Percentiles rank a stretch among this genome's conserved stretches.
Conservation (phyloP, 2,113 vertebrate species). For the Camelus bactrianus region DNA sequence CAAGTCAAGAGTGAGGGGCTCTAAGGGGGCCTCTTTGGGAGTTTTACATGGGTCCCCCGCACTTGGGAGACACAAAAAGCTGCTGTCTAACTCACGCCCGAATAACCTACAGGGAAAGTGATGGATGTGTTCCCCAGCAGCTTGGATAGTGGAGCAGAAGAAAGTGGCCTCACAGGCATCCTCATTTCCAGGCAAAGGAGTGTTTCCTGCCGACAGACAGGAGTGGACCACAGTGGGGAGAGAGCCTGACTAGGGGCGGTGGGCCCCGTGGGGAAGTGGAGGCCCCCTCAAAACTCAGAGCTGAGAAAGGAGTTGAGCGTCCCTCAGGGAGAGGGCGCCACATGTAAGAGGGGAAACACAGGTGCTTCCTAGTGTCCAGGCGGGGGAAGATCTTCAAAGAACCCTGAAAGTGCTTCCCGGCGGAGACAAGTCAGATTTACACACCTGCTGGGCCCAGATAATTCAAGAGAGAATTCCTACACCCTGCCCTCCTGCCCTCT, state of each 20-base stretch:
- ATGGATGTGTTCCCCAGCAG: neutral
- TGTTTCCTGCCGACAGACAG: neutral
- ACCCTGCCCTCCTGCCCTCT: neutral
- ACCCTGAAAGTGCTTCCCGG: accelerated
- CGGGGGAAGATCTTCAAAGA: neutral
- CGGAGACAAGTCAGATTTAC: neutral
- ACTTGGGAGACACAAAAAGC: neutral
- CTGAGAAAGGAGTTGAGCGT: neutral
- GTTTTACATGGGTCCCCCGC: neutral
- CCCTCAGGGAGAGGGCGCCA: neutral
- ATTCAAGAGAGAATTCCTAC: neutral
- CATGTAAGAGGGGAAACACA: neutral
- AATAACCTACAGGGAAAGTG: neutral
- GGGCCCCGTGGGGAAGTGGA: neutral
- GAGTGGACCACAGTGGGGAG: neutral
- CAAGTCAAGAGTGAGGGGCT: neutral
- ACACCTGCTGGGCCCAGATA: neutral
- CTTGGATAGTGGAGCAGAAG: neutral
- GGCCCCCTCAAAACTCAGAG: too few species aligned
- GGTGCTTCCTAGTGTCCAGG: neutral
- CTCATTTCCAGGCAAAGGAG: neutral
- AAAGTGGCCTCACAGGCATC: neutral
- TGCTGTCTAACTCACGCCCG: neutral
- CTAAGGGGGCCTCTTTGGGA: neutral
- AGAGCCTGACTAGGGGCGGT: neutral